Evolutionary conservation across 2,113 vertebrate species (phyloP).

Genomic region (Acanthochromis polyacanthus): DNA sequence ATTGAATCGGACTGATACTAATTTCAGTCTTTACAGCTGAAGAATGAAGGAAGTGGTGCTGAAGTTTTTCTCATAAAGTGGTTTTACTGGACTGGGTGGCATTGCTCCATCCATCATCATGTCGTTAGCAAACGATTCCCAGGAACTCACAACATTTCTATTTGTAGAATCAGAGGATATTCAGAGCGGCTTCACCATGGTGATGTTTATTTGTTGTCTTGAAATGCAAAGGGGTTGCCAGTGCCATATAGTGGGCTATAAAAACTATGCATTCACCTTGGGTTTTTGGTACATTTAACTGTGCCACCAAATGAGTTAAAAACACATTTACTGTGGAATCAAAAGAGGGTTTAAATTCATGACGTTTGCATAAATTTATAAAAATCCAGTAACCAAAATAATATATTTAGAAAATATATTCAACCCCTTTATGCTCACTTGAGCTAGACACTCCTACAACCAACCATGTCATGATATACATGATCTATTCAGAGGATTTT

Average conservation of each 20-base stretch:
- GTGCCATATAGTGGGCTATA: conserved; percentile 26
- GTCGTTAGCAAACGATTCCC: conserved; percentile 65
- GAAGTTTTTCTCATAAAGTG: conserved; percentile 71
- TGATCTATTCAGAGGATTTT: background rate
- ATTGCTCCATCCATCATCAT: conserved; percentile 71
- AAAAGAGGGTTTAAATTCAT: conserved; percentile 1
- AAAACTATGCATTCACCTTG: conserved; percentile 22
- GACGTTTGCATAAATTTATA: conserved; percentile 26
- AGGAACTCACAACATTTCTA: conserved; percentile 56
- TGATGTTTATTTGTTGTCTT: conserved; percentile 63
- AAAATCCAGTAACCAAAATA: conserved; percentile 1
- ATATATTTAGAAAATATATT: conserved; percentile 12
- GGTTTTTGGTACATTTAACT: background rate
- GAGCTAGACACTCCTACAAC: background rate
- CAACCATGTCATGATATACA: background rate
- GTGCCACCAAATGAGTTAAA: conserved; percentile 31
- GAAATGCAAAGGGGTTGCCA: conserved; percentile 44
- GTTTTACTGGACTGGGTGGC: conserved; percentile 69
- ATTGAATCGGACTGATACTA: conserved; percentile 60
- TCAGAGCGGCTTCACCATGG: conserved; percentile 52
- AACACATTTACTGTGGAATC: conserved; percentile 35
- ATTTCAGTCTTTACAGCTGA: conserved; percentile 65
- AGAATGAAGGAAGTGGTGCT: conserved; percentile 68
- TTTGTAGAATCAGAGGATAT: conserved; percentile 61
- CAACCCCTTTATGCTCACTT: background rate